Evolutionary conservation across 2,797 vertebrate species (phyloP).

Genomic region (Potorous gilbertii): DNA sequence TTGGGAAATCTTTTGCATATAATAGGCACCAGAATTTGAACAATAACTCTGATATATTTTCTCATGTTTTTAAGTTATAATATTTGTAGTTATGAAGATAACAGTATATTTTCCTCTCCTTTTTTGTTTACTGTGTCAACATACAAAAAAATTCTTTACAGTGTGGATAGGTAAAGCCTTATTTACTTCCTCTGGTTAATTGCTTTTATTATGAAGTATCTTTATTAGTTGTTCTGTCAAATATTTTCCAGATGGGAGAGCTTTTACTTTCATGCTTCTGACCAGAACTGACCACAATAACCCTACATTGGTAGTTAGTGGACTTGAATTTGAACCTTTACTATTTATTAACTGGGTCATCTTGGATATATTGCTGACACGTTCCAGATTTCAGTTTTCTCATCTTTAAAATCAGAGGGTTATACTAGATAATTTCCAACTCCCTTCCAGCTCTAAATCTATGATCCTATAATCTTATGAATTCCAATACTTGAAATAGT

Average conservation of each 20-base stretch:
- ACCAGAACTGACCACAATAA: not conserved
- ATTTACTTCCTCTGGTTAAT: not conserved
- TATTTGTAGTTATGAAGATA: constrained; percentile 35
- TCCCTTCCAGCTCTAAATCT: not conserved
- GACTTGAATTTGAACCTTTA: not conserved
- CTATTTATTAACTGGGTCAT: not conserved
- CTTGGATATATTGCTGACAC: not conserved
- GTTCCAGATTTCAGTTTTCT: not conserved
- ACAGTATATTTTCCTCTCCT: not conserved
- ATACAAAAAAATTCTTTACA: not conserved
- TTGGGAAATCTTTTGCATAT: not conserved
- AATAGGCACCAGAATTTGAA: not conserved
- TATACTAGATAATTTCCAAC: not conserved
- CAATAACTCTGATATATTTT: constrained; percentile 47
- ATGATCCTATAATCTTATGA: not conserved
- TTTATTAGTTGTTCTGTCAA: not conserved
- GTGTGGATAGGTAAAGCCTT: not conserved
- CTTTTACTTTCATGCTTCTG: not conserved
- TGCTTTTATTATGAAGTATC: constrained; percentile 7
- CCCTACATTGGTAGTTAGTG: not conserved
- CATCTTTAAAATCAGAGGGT: not conserved
- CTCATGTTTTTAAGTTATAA: not conserved
- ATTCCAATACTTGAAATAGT: not conserved
- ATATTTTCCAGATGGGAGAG: not conserved
- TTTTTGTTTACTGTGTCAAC: not conserved